Percentiles rank a stretch among this genome's conserved stretches.
Evolutionary conservation across 2,113 vertebrate species (phyloP).

Genomic region (Mus musculus): DNA sequence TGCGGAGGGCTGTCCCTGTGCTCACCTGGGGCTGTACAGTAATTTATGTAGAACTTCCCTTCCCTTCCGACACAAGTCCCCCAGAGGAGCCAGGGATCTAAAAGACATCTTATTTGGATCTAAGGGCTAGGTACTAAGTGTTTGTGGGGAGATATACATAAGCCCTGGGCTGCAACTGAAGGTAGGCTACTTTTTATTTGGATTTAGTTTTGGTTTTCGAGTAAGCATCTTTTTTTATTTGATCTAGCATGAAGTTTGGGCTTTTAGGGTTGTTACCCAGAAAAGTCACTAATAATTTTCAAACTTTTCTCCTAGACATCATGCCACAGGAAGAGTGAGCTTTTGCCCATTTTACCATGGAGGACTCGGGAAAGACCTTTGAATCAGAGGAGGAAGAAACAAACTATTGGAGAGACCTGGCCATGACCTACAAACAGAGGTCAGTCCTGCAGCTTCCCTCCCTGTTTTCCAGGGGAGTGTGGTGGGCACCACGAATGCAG

Average conservation of each 20-base stretch:
- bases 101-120: not conserved
- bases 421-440: slow-evolving; percentile 93
- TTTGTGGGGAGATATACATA: not conserved
- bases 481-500: not conserved
- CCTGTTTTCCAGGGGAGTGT: not conserved
- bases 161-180: not conserved
- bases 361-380: slow-evolving; percentile 88
- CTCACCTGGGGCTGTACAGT: not conserved
- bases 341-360: slow-evolving; percentile 86
- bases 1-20: not conserved
- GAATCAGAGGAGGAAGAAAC: slow-evolving; percentile 92
- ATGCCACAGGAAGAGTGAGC: slow-evolving; percentile 76
- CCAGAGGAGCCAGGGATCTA: not conserved
- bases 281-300: not conserved
- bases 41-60: not conserved
- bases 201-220: slow-evolving; percentile 13
- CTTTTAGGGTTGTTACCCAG: not conserved
- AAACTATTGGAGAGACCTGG: slow-evolving; percentile 94
- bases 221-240: not conserved
- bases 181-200: not conserved
- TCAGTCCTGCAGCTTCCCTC: slow-evolving; percentile 75
- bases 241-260: not conserved
- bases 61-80: not conserved
- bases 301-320: slow-evolving; percentile 59
- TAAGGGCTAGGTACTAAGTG: not conserved